Conservation (phyloP, 2,888 invertebrate species). For the Drosophila planitibia region DNA sequence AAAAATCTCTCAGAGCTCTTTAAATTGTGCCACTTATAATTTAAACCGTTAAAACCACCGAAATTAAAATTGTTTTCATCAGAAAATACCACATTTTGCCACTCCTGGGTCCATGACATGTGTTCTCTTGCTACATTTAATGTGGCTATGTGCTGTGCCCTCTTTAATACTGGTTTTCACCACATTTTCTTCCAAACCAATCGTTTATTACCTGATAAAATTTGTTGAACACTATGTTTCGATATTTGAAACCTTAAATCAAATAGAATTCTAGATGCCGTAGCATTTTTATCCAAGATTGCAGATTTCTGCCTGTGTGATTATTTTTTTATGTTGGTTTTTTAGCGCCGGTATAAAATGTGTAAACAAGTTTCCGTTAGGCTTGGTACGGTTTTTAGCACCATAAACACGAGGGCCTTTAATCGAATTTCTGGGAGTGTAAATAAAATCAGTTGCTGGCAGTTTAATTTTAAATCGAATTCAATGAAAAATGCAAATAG, state of each 20-base stretch:
- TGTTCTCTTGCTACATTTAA: too few relatives aligned
- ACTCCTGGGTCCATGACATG: too few relatives aligned
- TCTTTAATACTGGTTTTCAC: too few relatives aligned
- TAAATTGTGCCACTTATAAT: background rate
- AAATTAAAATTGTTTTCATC: background rate
- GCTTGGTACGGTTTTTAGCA: background rate
- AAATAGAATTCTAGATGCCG: background rate
- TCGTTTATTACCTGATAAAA: background rate
- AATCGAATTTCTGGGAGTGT: background rate
- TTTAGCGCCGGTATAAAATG: background rate
- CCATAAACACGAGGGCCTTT: background rate
- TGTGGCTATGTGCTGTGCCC: too few relatives aligned
- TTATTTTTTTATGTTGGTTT: background rate
- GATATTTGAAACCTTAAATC: background rate
- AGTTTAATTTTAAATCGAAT: slow-evolving; percentile 47
- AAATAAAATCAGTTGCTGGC: slow-evolving; percentile 43
- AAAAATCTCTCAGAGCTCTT: background rate
- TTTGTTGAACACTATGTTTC: too few relatives aligned
- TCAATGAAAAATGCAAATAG: slow-evolving; percentile 40
- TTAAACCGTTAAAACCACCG: background rate
- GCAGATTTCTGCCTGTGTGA: too few relatives aligned
- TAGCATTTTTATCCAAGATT: too few relatives aligned
- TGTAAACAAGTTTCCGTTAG: background rate
- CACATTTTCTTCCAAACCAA: too few relatives aligned
- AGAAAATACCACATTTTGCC: background rate